Base-by-base conservation (phyloP, 2,113 vertebrate species). In the Aphelocoma coerulescens region DNA sequence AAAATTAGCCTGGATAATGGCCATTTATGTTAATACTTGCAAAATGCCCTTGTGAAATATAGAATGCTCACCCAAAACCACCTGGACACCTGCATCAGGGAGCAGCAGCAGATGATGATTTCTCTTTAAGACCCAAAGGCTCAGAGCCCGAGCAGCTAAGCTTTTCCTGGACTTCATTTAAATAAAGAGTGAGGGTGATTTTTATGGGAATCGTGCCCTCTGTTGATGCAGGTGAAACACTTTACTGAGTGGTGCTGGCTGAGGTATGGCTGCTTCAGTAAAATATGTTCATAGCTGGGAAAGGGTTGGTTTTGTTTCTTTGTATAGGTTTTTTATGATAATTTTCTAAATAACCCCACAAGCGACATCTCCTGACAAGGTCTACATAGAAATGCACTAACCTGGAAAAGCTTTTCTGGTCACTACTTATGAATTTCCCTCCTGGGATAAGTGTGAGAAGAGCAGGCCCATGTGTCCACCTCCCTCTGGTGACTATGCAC, bases 31-130 rank as follows among this genome's bases (percentile, higher is more conserved):
- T 57, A 86, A 87, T n/a, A 65, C 14, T 51, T 57, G n/a, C 39
- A 77, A 52, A 81, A 82, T 69, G 19, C 28, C 35, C 52, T 39
- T 63, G 41, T 3, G 5, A 88, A 84, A 72, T 30, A 27, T 28
- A 88, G 54, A 83, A 55, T 16, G 9, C 20, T 37, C 37, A 52
- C 59, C 28, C 79, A 35, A 88, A 89, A 37, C 16, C 22, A 17
- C 55, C 41, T 86, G 73, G 44, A 61, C 13, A n/a, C 14, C 21
- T 0, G 0, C 0, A 0, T 10, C 0, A 5, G 16, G 22, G 27
- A 89, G 41, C 5, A 85, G 62, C 62, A 91, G 71, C 52, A 82
- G 58, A 58, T 58, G 80, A 16, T 81, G 49, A 15, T 89, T 92
- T 76, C 46, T 89, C 32, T 81, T 41, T 39, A 37, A 79, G 59